A percentile compares a stretch with the other conserved stretches of the same genome.
phyloP scores from a whole-genome alignment of 92 coral and sea anemone genomes.

The Porites divaricata region DNA sequence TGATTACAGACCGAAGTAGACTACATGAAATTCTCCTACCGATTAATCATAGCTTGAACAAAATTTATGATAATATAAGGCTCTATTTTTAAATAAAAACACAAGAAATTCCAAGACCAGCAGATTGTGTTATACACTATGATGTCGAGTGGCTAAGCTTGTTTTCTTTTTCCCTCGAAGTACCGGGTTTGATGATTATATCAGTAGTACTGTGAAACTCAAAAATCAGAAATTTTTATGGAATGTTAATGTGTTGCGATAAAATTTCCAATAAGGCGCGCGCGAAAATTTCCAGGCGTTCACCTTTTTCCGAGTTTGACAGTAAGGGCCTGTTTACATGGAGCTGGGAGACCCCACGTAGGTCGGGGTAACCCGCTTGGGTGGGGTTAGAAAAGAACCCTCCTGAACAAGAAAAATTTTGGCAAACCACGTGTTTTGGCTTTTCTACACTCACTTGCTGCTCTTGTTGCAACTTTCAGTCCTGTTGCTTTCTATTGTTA shows the following conservation, averaged over 20 bases:
- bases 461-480: neutral
- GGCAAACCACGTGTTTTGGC: too few species aligned
- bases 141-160: neutral
- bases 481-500: neutral
- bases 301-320: too few species aligned
- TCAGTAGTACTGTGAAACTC: neutral
- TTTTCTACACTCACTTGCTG: too few species aligned
- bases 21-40: slow-evolving; percentile 4
- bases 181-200: slow-evolving; percentile 1
- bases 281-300: neutral
- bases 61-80: neutral
- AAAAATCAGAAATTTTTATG: slow-evolving; percentile 2
- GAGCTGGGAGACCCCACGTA: too few species aligned
- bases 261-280: neutral
- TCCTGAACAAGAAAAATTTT: too few species aligned
- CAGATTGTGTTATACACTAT: slow-evolving; percentile 3
- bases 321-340: too few species aligned
- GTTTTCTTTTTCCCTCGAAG: neutral
- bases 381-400: too few species aligned
- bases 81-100: neutral
- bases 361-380: too few species aligned
- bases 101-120: neutral
- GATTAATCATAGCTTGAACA: neutral
- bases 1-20: neutral
- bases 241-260: slow-evolving; percentile 6